Percentiles rank a stretch among this genome's conserved stretches.
These are phyloP conservation scores for Rhinogobio ventralis DNA, from an alignment of 2,797 vertebrate species.

Conservation along the genomic window DNA sequence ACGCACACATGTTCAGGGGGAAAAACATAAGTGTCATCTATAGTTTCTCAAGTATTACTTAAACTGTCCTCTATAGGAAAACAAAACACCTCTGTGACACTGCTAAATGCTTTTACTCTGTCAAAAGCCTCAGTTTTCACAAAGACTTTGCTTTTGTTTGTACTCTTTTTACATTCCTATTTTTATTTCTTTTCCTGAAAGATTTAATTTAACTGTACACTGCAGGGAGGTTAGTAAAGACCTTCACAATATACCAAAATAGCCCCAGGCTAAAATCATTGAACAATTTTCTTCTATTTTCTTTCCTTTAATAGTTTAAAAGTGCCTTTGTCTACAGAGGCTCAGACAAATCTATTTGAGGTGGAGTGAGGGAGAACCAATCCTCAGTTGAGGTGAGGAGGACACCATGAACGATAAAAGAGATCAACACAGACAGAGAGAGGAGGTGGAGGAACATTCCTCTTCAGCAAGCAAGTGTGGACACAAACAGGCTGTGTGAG, in stretches of 20 bases:
- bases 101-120: background rate
- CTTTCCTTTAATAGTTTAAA: conserved; percentile 20
- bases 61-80: background rate
- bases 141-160: background rate
- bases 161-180: background rate
- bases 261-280: conserved; percentile 4
- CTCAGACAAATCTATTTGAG: conserved; percentile 20
- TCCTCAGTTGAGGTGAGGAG: conserved; percentile 12
- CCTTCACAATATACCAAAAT: conserved; percentile 1
- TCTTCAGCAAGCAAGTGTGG: conserved; percentile 52
- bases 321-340: conserved; percentile 23
- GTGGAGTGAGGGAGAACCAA: background rate
- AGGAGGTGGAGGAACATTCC: conserved; percentile 28
- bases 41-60: background rate
- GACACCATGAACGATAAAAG: conserved; percentile 45
- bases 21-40: background rate
- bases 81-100: background rate
- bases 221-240: background rate
- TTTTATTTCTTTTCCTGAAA: conserved; percentile 6
- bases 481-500: conserved; percentile 40
- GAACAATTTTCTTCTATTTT: conserved; percentile 22
- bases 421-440: conserved; percentile 23
- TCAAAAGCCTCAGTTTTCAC: conserved; percentile 11
- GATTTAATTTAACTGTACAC: conserved; percentile 5
- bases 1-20: conserved; percentile 46